These are phyloP conservation scores for Neocrepidodera transversa DNA, from an alignment of 2,888 invertebrate species.

Conservation along the genomic window DNA sequence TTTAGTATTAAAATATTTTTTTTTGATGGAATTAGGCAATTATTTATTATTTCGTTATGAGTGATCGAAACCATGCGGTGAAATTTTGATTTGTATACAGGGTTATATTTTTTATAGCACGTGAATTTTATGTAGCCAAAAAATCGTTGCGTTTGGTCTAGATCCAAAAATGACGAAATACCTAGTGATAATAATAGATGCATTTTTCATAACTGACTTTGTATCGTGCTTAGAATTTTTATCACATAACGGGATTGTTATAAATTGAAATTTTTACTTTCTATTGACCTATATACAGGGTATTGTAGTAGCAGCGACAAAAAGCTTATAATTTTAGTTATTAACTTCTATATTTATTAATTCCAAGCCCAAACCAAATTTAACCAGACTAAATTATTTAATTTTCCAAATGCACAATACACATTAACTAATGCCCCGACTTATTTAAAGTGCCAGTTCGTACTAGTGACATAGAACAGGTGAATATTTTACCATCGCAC, in stretches of 20 bases:
- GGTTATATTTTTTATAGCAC: slow-evolving; percentile 15
- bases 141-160: slow-evolving; percentile 13
- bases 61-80: not conserved
- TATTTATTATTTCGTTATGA: not conserved
- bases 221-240: no score
- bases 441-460: not conserved
- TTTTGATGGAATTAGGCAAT: not conserved
- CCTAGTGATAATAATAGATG: slow-evolving; percentile 14
- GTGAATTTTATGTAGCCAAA: slow-evolving; percentile 18
- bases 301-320: no score
- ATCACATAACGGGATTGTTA: no score
- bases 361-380: not conserved
- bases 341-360: no score
- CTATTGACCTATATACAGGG: no score
- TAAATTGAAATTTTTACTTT: no score
- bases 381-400: not conserved
- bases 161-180: slow-evolving; percentile 23
- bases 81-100: not conserved
- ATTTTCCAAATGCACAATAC: slow-evolving; percentile 8
- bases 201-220: slow-evolving; percentile 11
- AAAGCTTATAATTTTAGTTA: no score
- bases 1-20: not conserved
- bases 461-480: slow-evolving; percentile 8
- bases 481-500: slow-evolving; percentile 6
- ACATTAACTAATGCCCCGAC: slow-evolving; percentile 8